phyloP scores from a whole-genome alignment of 2,113 vertebrate species.

The Muntiacus reevesi region DNA sequence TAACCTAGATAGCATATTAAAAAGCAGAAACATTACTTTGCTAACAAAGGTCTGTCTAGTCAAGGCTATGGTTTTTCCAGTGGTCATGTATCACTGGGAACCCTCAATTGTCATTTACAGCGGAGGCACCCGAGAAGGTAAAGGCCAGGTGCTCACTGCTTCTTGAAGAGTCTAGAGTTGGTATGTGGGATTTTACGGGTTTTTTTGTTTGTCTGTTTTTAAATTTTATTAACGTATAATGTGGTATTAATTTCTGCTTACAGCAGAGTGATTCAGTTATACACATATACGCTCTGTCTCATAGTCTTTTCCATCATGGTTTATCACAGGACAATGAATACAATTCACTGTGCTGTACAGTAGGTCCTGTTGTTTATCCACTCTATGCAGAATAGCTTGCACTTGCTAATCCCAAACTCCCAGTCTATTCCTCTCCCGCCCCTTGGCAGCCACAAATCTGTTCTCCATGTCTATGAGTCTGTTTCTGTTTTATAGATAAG shows the following conservation, averaged over 20 bases:
- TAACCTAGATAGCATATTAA: too few species aligned
- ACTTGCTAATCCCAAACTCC: neutral
- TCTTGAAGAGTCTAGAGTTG: neutral
- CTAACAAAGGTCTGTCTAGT: too few species aligned
- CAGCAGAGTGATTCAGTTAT: neutral
- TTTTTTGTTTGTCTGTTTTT: neutral
- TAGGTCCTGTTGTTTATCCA: neutral
- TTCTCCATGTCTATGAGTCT: neutral
- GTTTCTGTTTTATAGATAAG: neutral
- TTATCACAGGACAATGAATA: neutral
- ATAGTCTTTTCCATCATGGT: neutral
- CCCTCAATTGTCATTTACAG: neutral
- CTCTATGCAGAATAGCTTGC: neutral
- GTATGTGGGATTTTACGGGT: neutral
- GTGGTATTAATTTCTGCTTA: neutral
- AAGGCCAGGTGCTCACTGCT: neutral
- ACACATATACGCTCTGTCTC: neutral
- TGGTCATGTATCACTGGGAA: too few species aligned
- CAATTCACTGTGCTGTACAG: neutral
- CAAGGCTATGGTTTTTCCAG: too few species aligned
- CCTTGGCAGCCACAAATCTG: neutral
- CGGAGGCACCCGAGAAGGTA: neutral
- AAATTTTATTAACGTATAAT: neutral
- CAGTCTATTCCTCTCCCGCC: neutral
- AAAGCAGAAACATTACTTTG: too few species aligned